phyloP scores from a whole-genome alignment of 2,113 vertebrate species.

The Fregata magnificens region DNA sequence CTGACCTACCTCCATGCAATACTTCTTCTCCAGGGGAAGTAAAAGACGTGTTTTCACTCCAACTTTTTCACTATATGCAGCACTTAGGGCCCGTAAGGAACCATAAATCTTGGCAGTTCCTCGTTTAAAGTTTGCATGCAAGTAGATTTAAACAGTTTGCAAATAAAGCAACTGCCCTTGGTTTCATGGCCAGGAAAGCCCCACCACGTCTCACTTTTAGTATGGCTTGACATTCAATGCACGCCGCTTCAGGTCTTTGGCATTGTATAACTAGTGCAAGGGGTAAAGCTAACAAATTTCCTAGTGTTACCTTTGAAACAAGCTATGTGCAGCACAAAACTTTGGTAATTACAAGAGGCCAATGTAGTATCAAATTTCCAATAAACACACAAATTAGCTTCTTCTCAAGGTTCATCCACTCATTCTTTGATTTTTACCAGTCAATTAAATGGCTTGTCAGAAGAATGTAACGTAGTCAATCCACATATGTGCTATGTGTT shows the following conservation, averaged over 20 bases:
- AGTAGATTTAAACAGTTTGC: not conserved
- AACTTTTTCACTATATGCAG: not conserved
- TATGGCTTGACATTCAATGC: not conserved
- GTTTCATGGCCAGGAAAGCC: not conserved
- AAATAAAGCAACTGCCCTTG: not conserved
- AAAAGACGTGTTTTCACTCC: not conserved
- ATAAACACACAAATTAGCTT: not conserved
- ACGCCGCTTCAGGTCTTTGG: not conserved
- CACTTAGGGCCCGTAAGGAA: not conserved
- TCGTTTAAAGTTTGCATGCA: not conserved
- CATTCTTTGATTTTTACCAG: constrained; percentile 12
- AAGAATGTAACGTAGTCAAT: not conserved
- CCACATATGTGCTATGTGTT: not conserved
- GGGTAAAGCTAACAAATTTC: not conserved
- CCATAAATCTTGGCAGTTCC: constrained; percentile 4
- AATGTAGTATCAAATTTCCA: not conserved
- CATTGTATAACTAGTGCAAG: not conserved
- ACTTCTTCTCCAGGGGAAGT: not conserved
- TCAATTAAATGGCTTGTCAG: constrained; percentile 27
- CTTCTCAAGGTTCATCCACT: not conserved
- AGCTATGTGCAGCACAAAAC: not conserved
- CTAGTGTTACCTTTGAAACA: not conserved
- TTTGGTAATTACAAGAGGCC: not conserved
- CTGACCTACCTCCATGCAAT: not conserved
- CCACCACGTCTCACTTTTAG: not conserved